Evolutionary conservation across 2,113 vertebrate species (phyloP).

Genomic region (Onychostruthus taczanowskii): DNA sequence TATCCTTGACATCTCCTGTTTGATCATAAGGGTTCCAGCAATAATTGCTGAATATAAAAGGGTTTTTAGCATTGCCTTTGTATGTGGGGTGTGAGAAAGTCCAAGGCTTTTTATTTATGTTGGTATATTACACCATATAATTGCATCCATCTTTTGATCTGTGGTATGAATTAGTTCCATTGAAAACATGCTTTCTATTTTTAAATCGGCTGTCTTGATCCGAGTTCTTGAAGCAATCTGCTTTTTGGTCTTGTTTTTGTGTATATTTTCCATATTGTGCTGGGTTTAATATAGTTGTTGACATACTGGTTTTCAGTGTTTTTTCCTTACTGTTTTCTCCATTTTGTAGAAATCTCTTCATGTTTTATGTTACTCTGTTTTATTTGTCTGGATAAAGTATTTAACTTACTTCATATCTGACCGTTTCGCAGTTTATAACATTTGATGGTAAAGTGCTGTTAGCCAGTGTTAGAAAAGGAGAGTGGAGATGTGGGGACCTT

Average conservation of each 20-base stretch:
- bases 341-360: neutral
- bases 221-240: constrained; percentile 34
- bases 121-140: constrained; percentile 55
- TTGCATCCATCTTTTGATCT: constrained; percentile 64
- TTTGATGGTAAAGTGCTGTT: neutral
- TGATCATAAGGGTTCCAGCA: constrained; percentile 26
- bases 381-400: neutral
- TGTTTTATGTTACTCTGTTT: neutral
- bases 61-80: constrained; percentile 26
- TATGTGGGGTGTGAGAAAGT: constrained; percentile 58
- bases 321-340: neutral
- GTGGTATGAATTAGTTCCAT: constrained; percentile 61
- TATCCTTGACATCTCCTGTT: constrained; percentile 43
- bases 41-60: constrained; percentile 5
- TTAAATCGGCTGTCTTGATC: constrained; percentile 42
- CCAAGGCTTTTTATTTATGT: constrained; percentile 55
- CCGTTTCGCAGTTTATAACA: neutral
- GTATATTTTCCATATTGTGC: constrained; percentile 52
- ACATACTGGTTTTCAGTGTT: neutral
- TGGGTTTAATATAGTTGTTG: constrained; percentile 35
- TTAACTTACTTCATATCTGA: neutral
- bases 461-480: neutral
- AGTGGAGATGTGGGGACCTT: neutral
- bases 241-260: constrained; percentile 24
- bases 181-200: constrained; percentile 69